These are phyloP conservation scores for Monopterus albus DNA, from an alignment of 2,113 vertebrate species.

Conservation along the genomic window DNA sequence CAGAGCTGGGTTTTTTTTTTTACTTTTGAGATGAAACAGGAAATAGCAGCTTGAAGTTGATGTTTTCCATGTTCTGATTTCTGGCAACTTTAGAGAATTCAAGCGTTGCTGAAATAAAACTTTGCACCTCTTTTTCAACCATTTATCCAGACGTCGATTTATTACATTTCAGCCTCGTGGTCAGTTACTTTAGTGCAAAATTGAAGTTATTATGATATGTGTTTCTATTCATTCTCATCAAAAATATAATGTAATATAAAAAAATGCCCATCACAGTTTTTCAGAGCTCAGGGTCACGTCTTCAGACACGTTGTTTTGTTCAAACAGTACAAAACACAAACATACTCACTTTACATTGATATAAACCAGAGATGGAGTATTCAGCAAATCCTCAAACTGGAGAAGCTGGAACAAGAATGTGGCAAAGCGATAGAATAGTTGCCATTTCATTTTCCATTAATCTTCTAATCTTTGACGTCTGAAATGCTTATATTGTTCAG, in stretches of 20 bases:
- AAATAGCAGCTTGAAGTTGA: slow-evolving; percentile 19
- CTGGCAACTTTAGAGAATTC: slow-evolving; percentile 13
- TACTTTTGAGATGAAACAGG: slow-evolving; percentile 18
- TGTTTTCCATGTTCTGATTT: slow-evolving; percentile 18
- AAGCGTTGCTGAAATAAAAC: slow-evolving; percentile 7
- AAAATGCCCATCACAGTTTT: too few relatives aligned
- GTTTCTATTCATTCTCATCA: neutral
- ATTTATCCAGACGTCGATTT: neutral
- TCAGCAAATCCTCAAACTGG: too few relatives aligned
- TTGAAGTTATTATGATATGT: neutral
- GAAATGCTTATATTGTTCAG: too few relatives aligned
- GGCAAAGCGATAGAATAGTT: too few relatives aligned
- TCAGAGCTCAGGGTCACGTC: too few relatives aligned
- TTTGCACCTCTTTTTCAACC: neutral
- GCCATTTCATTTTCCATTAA: too few relatives aligned
- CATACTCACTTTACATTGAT: neutral
- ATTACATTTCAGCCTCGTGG: slow-evolving; percentile 2
- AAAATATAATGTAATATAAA: too few relatives aligned
- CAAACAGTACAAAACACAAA: too few relatives aligned
- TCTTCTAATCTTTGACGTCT: too few relatives aligned
- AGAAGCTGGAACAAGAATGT: neutral
- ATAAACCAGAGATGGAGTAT: too few relatives aligned
- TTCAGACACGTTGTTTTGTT: too few relatives aligned
- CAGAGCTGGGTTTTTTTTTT: neutral
- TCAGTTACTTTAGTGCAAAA: slow-evolving; percentile 18